These are phyloP conservation scores for Euplexia lucipara DNA, from an alignment of 2,888 invertebrate species.

Conservation along the genomic window DNA sequence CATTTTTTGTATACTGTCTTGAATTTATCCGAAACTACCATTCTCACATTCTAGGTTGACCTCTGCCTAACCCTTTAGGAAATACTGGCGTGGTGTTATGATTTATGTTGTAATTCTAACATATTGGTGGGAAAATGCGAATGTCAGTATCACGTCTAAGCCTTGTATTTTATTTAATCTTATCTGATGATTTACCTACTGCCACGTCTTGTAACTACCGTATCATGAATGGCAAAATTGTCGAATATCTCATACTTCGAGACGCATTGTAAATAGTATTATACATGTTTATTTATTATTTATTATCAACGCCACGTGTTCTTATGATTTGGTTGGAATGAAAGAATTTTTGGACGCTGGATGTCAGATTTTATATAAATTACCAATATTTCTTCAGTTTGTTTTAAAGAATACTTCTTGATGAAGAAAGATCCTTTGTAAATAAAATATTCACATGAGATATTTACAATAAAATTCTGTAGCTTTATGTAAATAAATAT, in stretches of 20 bases:
- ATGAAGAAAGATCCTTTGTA: conserved; percentile 70
- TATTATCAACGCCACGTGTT: conserved; percentile 44
- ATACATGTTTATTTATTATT: conserved; percentile 67
- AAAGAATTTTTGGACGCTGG: conserved; percentile 40
- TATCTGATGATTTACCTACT: conserved; percentile 64
- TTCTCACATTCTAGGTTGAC: no score
- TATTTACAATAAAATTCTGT: conserved; percentile 70
- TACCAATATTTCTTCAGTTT: conserved; percentile 26
- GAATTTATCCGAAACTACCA: conserved; percentile 47
- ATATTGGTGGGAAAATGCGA: conserved; percentile 53
- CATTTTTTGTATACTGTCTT: conserved; percentile 48
- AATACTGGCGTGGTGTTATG: no score
- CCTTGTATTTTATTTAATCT: conserved; percentile 59
- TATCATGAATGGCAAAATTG: conserved; percentile 54
- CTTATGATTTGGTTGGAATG: conserved; percentile 55
- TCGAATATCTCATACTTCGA: conserved; percentile 59
- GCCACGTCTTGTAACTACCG: conserved; percentile 64
- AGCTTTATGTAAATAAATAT: conserved; percentile 75
- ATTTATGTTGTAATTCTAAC: conserved; percentile 19
- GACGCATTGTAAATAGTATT: conserved; percentile 74
- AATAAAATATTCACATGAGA: conserved; percentile 71
- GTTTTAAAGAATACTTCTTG: conserved; percentile 37
- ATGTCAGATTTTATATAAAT: conserved; percentile 41
- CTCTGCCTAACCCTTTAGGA: no score
- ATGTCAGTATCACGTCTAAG: conserved; percentile 52